These are phyloP conservation scores for Epistrophe grossulariae DNA, from an alignment of 2,888 invertebrate genomes.

Conservation along the genomic window DNA sequence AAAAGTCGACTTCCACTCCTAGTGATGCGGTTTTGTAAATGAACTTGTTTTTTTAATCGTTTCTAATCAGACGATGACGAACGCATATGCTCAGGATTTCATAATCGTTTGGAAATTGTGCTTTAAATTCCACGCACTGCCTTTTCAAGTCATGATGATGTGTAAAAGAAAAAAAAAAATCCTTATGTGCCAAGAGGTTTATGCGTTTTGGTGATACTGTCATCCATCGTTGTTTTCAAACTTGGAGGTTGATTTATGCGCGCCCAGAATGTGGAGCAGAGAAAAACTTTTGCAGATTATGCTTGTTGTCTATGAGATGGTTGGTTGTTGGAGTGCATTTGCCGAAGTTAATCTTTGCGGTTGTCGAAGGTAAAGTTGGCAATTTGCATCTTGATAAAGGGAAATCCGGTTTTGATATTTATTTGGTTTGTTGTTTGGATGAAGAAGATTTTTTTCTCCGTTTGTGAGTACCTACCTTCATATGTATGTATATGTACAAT, in stretches of 20 bases:
- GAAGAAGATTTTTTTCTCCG: background rate
- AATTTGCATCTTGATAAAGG: conserved; percentile 57
- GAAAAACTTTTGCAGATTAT: conserved; percentile 56
- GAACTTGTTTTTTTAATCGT: conserved; percentile 58
- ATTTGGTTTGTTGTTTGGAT: conserved; percentile 33
- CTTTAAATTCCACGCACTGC: conserved; percentile 13
- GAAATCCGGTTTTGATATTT: conserved; percentile 52
- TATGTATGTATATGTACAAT: too few species aligned
- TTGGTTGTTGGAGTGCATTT: conserved; percentile 18
- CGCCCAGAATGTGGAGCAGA: conserved; percentile 43
- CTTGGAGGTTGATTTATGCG: conserved; percentile 46
- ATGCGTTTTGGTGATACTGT: conserved; percentile 13
- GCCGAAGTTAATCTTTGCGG: conserved; percentile 41
- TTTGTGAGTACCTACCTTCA: too few species aligned
- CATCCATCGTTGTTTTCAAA: conserved; percentile 15
- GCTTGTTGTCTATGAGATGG: conserved; percentile 14
- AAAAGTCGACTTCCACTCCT: conserved; percentile 34
- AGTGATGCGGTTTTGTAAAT: conserved; percentile 28
- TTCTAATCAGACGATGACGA: conserved; percentile 56
- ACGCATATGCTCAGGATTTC: conserved; percentile 51
- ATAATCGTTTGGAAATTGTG: conserved; percentile 49
- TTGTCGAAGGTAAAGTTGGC: conserved; percentile 53
- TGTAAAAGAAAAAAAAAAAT: background rate
- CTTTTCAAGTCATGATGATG: background rate
- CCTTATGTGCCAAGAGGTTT: background rate